Evolutionary conservation across 2,797 vertebrate genomes (phyloP).

Genomic region (Anguilla pacifica): DNA sequence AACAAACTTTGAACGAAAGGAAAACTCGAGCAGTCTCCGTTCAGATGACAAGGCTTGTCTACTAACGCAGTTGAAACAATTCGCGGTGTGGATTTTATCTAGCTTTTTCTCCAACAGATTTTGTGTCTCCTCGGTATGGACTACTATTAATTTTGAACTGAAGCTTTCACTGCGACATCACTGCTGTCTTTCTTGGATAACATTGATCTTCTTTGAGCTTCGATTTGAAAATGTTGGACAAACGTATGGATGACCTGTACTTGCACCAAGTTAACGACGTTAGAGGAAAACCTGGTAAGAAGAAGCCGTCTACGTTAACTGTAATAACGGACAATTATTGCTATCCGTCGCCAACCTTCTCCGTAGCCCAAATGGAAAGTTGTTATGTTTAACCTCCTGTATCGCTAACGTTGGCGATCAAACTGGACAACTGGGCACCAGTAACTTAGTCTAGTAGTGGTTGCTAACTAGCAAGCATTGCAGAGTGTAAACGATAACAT

Average conservation of each 20-base stretch:
- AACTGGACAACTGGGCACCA: neutral
- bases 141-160: slow-evolving; percentile 21
- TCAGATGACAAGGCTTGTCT: neutral
- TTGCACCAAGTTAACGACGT: slow-evolving; percentile 51
- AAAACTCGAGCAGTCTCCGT: neutral
- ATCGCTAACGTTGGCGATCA: neutral
- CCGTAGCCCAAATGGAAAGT: neutral
- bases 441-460: neutral
- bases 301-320: neutral
- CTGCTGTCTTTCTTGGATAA: slow-evolving; percentile 22
- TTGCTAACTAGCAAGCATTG: neutral
- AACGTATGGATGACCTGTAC: slow-evolving; percentile 47
- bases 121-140: slow-evolving; percentile 15
- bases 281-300: slow-evolving; percentile 58
- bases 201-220: slow-evolving; percentile 4
- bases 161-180: neutral
- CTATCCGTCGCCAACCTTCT: neutral
- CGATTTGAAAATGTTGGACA: slow-evolving; percentile 57
- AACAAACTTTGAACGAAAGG: slow-evolving; percentile 36
- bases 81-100: neutral
- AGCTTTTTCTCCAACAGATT: neutral
- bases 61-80: neutral
- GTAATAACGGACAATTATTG: neutral
- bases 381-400: neutral
- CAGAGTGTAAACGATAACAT: neutral